Evolutionary conservation across 2,797 vertebrate species (phyloP).

Genomic region (Perdix hodgsoniae): DNA sequence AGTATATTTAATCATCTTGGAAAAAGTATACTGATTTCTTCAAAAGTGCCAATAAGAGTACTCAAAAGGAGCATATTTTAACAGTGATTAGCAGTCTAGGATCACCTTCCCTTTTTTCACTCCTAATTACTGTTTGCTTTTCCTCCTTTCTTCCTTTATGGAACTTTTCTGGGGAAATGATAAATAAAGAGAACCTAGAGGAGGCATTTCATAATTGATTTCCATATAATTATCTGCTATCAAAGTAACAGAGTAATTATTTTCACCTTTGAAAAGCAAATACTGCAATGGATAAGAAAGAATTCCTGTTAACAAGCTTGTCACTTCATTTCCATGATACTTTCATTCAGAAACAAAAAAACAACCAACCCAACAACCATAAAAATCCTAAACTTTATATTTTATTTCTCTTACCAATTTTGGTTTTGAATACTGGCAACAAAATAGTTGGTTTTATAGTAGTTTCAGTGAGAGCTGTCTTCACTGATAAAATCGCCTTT

Average conservation of each 20-base stretch:
- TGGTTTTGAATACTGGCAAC: background rate
- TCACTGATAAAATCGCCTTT: background rate
- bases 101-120: background rate
- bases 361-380: no score
- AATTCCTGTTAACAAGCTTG: background rate
- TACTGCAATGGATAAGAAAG: background rate
- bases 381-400: background rate
- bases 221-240: background rate
- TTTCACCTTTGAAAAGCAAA: background rate
- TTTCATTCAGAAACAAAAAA: background rate
- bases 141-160: background rate
- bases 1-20: background rate
- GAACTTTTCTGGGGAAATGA: background rate
- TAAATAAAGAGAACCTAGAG: background rate
- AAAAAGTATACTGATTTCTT: background rate
- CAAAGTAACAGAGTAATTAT: background rate
- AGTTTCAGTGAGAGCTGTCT: background rate
- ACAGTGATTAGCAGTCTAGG: background rate
- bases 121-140: background rate
- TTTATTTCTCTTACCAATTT: background rate
- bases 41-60: rapidly evolving
- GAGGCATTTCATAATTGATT: background rate
- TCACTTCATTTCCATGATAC: background rate
- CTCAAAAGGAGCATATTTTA: background rate
- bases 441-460: background rate